Base-by-base conservation (phyloP, 2,888 invertebrate genomes). In the Aphodius granarius region DNA sequence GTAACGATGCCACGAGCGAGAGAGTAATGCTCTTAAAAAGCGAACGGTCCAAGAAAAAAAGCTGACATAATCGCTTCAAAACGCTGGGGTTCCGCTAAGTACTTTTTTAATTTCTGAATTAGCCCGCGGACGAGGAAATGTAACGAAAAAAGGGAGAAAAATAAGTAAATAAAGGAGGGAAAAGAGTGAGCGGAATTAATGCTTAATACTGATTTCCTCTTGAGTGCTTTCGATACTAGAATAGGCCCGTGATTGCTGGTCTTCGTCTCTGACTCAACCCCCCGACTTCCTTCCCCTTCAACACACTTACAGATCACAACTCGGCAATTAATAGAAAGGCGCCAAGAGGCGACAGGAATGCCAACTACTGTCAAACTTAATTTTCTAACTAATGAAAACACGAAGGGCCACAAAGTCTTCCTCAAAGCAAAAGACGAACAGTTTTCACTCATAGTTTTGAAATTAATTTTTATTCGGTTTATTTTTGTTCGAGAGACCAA, bases 251-350 rank as follows among this genome's bases (percentile, higher is more conserved):
- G 86, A 86, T 86, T 86, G 86, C 85, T 81, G 82, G 83, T 85
- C 86, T 86, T 86, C 86, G 86, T 86, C 85, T 86, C 85, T 83
- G 82, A 83, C 83, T 84, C 82, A 84, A 83, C 83, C 84, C 82
- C 84, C 84, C 83, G 78, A 73, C 80, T 78, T 80, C 78, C 80
- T 80, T n/a, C 83, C 82, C 83, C 82, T 80, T 78, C 79, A 80
- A 82, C 82, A 83, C 81, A 83, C 83, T 80, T 75, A 74, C 82
- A 84, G 86, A 85, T 86, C 86, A 86, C 85, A 86, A 85, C 85
- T 84, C 82, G 83, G 85, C 86, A 86, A 86, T 86, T 86, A 86
- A 86, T 86, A 86, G 86, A 84, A 86, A 85, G 85, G 84, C 84
- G 84, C 80, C 82, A 82, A 83, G 83, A 83, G 83, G 83, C 85